Base-by-base conservation (phyloP, 2,888 invertebrate species). In the Anthoptus insignis region DNA sequence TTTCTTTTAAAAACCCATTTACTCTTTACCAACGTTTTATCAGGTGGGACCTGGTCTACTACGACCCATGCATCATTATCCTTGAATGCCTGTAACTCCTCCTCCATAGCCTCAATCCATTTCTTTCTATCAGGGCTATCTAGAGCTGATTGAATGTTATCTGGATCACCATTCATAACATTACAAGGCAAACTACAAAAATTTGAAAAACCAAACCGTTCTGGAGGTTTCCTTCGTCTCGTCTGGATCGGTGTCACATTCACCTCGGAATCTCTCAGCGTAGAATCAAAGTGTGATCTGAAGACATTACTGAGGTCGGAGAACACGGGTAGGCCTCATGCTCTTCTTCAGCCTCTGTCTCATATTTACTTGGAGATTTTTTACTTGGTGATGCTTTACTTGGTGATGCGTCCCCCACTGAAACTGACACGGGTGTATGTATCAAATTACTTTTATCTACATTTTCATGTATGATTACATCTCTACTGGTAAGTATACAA, bases 51-150 rank as follows among this genome's bases (percentile, higher is more conserved):
- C n/a, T n/a, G n/a, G n/a, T n/a, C n/a, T n/a, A n/a, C n/a, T n/a
- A n/a, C n/a, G n/a, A 29, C 68, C 75, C 72, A 71, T 2, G 71
- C 68, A 54, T 69, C 22, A 42, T 69, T 69, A 0, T 73, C 65
- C 8, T 67, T 49, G 37, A 73, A 68, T 5, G 67, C 54, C 8
- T 72, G 34, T 2, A 71, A 22, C 53, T 73, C 69, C 7, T 70
- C 63, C 22, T 50, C 3, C 66, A 73, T 69, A 0, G 69, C 71
- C 22, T 50, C 37, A 16, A 32, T 49, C 54, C 54, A 59, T 11
- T 65, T 21, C 16, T 37, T 27, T 24, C 34, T 52, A 11, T 59
- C 45, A 34, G 47, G 14, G 9, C 47, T 32, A 32, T 42, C 11
- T 42, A 53, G 24, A 14, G 32, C 59, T 56, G 37, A 52, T 34